These are phyloP conservation scores for Cordilura impudica DNA, from an alignment of 2,888 invertebrate species.

Conservation along the genomic window DNA sequence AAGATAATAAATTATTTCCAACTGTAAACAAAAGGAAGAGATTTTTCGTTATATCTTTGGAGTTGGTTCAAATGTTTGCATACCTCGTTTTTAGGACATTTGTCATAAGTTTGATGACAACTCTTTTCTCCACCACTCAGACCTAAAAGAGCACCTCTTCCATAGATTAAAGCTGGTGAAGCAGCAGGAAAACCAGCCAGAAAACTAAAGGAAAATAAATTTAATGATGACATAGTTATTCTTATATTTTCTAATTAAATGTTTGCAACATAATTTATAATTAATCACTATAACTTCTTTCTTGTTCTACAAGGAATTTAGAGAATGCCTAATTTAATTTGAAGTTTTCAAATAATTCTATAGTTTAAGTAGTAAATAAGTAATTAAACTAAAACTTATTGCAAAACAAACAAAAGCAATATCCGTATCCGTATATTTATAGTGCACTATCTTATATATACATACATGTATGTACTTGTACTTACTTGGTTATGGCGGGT, in stretches of 20 bases:
- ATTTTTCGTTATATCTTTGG: slow-evolving; percentile 12
- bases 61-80: slow-evolving; percentile 3
- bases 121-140: slow-evolving; percentile 80
- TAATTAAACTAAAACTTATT: slow-evolving; percentile 14
- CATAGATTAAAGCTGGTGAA: slow-evolving; percentile 84
- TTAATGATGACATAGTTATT: too few species aligned
- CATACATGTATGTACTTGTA: slow-evolving; percentile 28
- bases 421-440: neutral
- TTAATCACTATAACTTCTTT: neutral
- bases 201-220: slow-evolving; percentile 66
- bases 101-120: slow-evolving; percentile 81
- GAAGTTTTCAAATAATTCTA: neutral
- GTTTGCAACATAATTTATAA: neutral
- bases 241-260: neutral
- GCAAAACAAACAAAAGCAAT: neutral
- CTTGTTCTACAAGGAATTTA: neutral
- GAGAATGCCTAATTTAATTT: slow-evolving; percentile 4
- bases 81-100: slow-evolving; percentile 84
- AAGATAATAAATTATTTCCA: slow-evolving; percentile 86
- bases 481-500: slow-evolving; percentile 77
- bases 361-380: neutral
- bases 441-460: slow-evolving; percentile 12
- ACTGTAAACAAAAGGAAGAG: slow-evolving; percentile 76
- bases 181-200: slow-evolving; percentile 76
- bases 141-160: slow-evolving; percentile 86